Percentiles rank a stretch among this genome's conserved stretches.
Evolutionary conservation across 2,888 invertebrate species (phyloP).

Genomic region (Punctoribates punctum): DNA sequence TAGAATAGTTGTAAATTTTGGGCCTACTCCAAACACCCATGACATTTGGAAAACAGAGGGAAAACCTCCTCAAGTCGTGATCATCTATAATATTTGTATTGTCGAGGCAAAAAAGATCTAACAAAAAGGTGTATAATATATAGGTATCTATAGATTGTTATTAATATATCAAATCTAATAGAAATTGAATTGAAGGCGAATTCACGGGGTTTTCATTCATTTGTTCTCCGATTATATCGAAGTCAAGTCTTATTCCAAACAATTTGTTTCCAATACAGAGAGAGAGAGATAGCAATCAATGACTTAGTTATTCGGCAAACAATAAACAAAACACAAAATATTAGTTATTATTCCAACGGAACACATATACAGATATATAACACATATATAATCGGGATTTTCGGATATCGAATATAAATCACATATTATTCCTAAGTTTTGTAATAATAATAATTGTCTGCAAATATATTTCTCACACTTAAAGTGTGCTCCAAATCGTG

Average conservation of each 20-base stretch:
- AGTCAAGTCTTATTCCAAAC: not conserved
- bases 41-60: too few species aligned
- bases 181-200: too few species aligned
- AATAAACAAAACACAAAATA: not conserved
- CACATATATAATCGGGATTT: conserved; percentile 1
- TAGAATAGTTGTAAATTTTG: too few species aligned
- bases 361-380: not conserved
- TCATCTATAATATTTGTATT: too few species aligned
- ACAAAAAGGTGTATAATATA: too few species aligned
- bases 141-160: too few species aligned
- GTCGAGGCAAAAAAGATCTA: too few species aligned
- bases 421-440: not conserved
- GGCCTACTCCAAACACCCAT: too few species aligned
- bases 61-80: too few species aligned
- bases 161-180: too few species aligned
- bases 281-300: conserved; percentile 14
- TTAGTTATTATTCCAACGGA: not conserved
- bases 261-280: not conserved
- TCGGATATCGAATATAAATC: conserved; percentile 8
- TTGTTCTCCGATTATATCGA: not conserved
- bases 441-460: not conserved
- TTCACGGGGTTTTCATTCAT: too few species aligned
- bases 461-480: conserved; percentile 23
- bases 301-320: not conserved
- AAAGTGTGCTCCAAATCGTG: conserved; percentile 35